These are phyloP conservation scores for Carcina quercana DNA, from an alignment of 2,888 invertebrate species.

Conservation along the genomic window DNA sequence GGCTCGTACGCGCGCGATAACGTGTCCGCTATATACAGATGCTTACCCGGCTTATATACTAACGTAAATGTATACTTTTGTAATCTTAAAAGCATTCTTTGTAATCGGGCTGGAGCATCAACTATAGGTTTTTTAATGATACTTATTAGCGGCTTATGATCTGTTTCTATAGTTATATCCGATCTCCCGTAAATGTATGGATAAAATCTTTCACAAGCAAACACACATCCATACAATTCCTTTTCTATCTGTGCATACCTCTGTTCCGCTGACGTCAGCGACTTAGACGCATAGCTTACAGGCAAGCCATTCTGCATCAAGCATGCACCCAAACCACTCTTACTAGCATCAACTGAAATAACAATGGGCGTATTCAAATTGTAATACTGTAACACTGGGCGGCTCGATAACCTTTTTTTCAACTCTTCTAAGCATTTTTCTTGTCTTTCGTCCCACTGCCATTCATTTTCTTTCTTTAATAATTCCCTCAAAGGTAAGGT, in stretches of 20 bases:
- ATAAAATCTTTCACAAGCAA: conserved; percentile 13
- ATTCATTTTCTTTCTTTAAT: conserved; percentile 9
- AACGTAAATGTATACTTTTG: no score
- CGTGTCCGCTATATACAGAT: no score
- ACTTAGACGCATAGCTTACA: conserved; percentile 6
- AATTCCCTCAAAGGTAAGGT: conserved; percentile 9
- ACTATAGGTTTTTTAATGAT: conserved; percentile 13
- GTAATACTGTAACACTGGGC: conserved; percentile 1
- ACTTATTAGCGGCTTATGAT: conserved; percentile 10
- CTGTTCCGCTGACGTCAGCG: conserved; percentile 5
- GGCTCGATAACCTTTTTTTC: conserved; percentile 1
- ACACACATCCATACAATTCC: conserved; percentile 12
- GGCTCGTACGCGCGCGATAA: no score
- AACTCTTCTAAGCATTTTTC: conserved; percentile 6
- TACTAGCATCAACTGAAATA: conserved; percentile 1
- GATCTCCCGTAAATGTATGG: conserved; percentile 11
- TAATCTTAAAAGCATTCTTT: no score
- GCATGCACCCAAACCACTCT: conserved; percentile 5
- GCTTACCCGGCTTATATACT: no score
- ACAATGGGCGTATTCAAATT: background rate
- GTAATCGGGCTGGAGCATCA: conserved; percentile 14
- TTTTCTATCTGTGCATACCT: conserved; percentile 5
- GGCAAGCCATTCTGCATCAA: conserved; percentile 3
- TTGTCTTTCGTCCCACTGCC: conserved; percentile 8
- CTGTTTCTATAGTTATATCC: conserved; percentile 15